Conservation (phyloP, 1,140 invertebrate species). For the Hetaerina americana region DNA sequence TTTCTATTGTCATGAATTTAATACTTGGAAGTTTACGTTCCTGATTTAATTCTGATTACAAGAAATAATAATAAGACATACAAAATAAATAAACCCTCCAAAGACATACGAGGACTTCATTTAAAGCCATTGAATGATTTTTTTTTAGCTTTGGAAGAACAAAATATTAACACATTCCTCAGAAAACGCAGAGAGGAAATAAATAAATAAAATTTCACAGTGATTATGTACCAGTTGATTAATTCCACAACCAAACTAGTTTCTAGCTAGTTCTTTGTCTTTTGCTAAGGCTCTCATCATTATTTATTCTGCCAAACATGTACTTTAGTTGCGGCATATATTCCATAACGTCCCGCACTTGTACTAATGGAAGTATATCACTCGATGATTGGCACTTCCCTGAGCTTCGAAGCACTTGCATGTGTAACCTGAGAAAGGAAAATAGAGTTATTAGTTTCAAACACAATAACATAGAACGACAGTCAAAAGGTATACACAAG, state of each 20-base stretch:
- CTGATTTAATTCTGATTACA: neutral
- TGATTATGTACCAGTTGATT: neutral
- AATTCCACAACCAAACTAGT: neutral
- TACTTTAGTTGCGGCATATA: conserved; percentile 78
- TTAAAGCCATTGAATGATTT: neutral
- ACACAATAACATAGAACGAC: too few species aligned
- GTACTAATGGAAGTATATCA: conserved; percentile 52
- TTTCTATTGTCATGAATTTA: neutral
- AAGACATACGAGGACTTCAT: neutral
- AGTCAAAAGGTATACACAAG: too few species aligned
- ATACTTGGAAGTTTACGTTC: neutral
- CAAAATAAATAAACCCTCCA: neutral
- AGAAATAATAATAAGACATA: neutral
- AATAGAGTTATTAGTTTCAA: too few species aligned
- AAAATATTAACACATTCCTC: neutral
- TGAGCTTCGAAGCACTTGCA: conserved; percentile 55
- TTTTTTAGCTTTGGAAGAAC: neutral
- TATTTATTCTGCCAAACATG: conserved; percentile 42
- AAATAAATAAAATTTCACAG: neutral
- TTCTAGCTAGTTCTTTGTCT: neutral
- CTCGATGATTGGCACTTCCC: conserved; percentile 53
- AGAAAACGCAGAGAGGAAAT: neutral
- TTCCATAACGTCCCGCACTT: conserved; percentile 64
- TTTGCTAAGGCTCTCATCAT: neutral
- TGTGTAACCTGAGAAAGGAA: conserved; percentile 45